Base-by-base conservation (phyloP, 2,797 vertebrate genomes). In the Gymnodraco acuticeps region DNA sequence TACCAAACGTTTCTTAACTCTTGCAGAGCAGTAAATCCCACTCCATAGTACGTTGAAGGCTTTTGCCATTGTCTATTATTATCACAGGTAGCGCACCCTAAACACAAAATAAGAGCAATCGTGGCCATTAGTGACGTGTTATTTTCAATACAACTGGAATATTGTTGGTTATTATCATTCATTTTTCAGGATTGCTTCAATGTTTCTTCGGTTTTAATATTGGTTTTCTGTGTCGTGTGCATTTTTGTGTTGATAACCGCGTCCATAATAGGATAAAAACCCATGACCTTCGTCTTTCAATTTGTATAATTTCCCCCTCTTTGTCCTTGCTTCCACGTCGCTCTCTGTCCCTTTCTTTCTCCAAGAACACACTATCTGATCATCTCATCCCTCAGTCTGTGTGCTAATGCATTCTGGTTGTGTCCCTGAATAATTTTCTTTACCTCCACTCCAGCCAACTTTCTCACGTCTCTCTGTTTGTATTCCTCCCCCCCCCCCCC, bases 381-480 rank as follows among this genome's bases (percentile, higher is more conserved):
- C 64, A 77, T 80, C 69, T 75, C 55, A 64, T 38, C 55, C 53
- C 61, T 63, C 64, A 15, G 27, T 65, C 74, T 75, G 19, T 68
- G 65, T 42, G 41, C 47, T 81, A 77, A 86, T 85, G 52, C 55
- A 66, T 85, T 88, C 79, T 77, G 72, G 64, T 77, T 87, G 79
- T 86, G 77, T 85, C 73, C 82, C 80, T 86, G 77, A 83, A 84
- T 87, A 27, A 62, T 69, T 52, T 76, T 56, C 31, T 27, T 13
- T 67, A 20, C 54, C 61, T 83, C 73, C 53, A 20, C 45, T 52
- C 58, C 54, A 55, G 33, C 41, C 43, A 43, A 68, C 66, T 14
- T 66, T 56, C 17, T 72, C 68, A 48, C 78, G 33, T 66, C 62
- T 55, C 27, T 61, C 46, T 85, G 73, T 87, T 83, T 82, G 23